A percentile compares a stretch with the other conserved stretches of the same genome.
Evolutionary conservation across 1,140 invertebrate genomes (phyloP).

Genomic region (Wasmannia auropunctata): DNA sequence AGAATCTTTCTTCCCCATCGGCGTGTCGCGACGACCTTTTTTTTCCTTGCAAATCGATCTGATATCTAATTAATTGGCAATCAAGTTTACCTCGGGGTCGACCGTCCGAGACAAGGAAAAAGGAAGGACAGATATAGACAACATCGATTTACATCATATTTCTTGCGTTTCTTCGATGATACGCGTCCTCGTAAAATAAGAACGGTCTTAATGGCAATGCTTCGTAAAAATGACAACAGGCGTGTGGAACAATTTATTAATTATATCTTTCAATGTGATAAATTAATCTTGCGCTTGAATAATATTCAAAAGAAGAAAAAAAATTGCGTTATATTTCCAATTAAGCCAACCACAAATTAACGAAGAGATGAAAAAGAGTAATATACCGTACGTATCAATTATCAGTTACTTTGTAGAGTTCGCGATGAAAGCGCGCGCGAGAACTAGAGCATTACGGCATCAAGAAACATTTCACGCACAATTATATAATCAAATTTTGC

Average conservation of each 20-base stretch:
- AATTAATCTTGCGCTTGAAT: neutral
- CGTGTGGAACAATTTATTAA: slow-evolving; percentile 41
- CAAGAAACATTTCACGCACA: neutral
- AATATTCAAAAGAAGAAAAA: neutral
- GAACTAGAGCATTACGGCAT: slow-evolving; percentile 28
- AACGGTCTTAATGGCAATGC: neutral
- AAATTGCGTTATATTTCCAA: neutral
- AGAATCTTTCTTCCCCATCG: too few relatives aligned
- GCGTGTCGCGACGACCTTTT: neutral
- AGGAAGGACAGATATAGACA: slow-evolving; percentile 36
- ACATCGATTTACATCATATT: slow-evolving; percentile 37
- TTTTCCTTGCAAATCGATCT: slow-evolving; percentile 53
- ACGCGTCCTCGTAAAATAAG: neutral
- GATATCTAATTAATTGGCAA: slow-evolving; percentile 69
- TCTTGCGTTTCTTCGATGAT: slow-evolving; percentile 40
- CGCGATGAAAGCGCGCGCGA: neutral
- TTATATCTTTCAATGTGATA: neutral
- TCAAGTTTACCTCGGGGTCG: slow-evolving; percentile 48
- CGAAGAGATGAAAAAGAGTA: neutral
- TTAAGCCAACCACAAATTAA: neutral
- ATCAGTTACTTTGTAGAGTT: neutral
- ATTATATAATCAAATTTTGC: slow-evolving; percentile 43
- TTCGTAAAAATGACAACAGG: neutral
- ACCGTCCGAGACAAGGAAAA: neutral
- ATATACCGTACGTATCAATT: slow-evolving; percentile 4